Base-by-base conservation (phyloP, 2,797 vertebrate species). In the Lycodopsis pacificus region DNA sequence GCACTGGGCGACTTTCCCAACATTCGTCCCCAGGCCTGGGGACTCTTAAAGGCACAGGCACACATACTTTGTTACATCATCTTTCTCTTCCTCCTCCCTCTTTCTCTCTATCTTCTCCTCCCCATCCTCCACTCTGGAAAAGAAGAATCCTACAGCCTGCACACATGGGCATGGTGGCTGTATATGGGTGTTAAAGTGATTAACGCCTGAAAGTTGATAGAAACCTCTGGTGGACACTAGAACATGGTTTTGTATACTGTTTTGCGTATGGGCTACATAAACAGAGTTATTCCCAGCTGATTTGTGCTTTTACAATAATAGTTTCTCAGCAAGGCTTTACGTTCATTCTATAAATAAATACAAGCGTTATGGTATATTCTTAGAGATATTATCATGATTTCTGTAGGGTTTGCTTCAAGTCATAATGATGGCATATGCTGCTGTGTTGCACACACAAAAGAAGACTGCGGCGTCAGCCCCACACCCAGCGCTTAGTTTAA, bases 1-100 rank as follows among this genome's bases (percentile, higher is more conserved):
- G 78, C 90, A 91, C 80, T 89, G 80, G 91, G 92, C 86, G 94
- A 93, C 95, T 95, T 98, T 98, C 97, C 95, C 97, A 97, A 96
- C 74, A 80, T 89, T 89, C 53, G 2, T 71, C 70, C 79, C 71
- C 22, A 77, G 83, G 86, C 77, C 87, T 85, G 63, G 73, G 82
- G 88, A 89, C 84, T 90, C 92, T 95, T 94, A 94, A 92, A 94
- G 93, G 81, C 66, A 67, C 90, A 94, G 79, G 42, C 72, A 51
- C 76, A 44, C 58, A 63, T 38, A 56, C 75, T 65, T 61, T 42
- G 67, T 27, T 19, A 44, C 66, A 49, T 76, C 62, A 25, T 76
- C 71, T 61, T 44, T 61, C 66, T 81, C 65, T 46, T 51, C 34
- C 30, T 83, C 6, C 27, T 71, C 13, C 25, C 20, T 38, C 44